Evolutionary conservation across 2,888 invertebrate genomes (phyloP), one percentile per base, ranked within the genome.

Genomic region (Lepidochitona cinerea): DNA sequence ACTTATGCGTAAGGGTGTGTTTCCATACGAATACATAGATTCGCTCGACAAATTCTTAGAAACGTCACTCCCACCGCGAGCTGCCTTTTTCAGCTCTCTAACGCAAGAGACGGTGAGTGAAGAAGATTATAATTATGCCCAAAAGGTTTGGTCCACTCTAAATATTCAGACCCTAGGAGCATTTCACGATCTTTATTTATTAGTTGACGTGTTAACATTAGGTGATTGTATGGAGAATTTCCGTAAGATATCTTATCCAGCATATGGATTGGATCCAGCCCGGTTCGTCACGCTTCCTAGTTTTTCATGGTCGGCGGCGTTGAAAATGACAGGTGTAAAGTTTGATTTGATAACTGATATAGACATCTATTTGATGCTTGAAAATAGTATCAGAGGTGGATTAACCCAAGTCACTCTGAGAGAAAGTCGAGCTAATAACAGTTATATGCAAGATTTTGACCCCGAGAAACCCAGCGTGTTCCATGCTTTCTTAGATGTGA

Each of bases 161-260:
- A 71, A 75, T 5, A 49, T 68, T 4, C 68, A 65, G 4, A 77
- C 76, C 29, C 74, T 84, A 7, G 79, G 82, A 12, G 77, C 83
- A 12, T 85, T 79, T 73, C 77, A 76, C 79, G 70, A 84, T 80
- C 54, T 78, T 65, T 73, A 83, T 79, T n/a, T 66, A 35, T 59
- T 76, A 71, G 80, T 80, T 59, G 86, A 87, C 78, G 80, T 84
- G 3, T 73, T 84, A 26, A 72, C 84, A 32, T 76, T 87, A 59
- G 82, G 82, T 32, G 83, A 89, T 81, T 78, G 87, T 35, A 87
- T 88, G 79, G 83, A 87, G 74, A 80, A 75, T 37, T 87, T 87
- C 71, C 77, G 84, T 74, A 69, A 79, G 37, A 75, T 83, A n/a
- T 77, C 78, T 73, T 35, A 79, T 0, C 32, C 76, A 54, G 74